Base-by-base conservation (phyloP, 2,888 invertebrate genomes). In the Tuberolachnus salignus region DNA sequence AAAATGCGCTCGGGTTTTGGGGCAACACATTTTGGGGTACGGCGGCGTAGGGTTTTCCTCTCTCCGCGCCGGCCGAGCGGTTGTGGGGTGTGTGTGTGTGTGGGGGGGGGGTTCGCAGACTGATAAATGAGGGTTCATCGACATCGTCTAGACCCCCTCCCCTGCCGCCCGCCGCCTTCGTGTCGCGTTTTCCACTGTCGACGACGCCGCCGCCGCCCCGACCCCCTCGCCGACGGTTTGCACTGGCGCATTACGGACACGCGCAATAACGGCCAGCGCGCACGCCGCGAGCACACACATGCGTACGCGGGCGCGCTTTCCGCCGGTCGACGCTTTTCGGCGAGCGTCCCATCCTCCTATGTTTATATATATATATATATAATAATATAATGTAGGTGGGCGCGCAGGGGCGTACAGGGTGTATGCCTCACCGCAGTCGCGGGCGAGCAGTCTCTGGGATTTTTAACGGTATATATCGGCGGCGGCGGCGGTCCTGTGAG, bases 71-170 rank as follows among this genome's bases (percentile, higher is more conserved):
- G 8, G 26, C 8, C n/a, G 91, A 26, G 3, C 19, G 13, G 6
- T 6, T 16, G 49, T 13, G 6, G 16, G 49, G 16, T 16, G 49
- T 13, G 16, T 16, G 16, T 49, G 13, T 49, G 49, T 49, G 14
- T 1, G 49, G 6, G 49, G 49, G 23, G 8, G 10, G 80, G 72
- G 73, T 63, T 73, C 73, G 21, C 85, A 87, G 70, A 85, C 85
- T 74, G 84, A 85, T 66, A 88, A 88, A 83, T 85, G 87, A 82
- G 86, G 86, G 80, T 87, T 87, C 82, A 82, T 86, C 81, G 85
- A 86, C 81, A 83, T 84, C 70, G 78, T 67, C 66, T 67, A 69
- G 78, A 78, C 69, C 67, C 26, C 42, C 44, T 19, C 55, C 55
- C 49, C 14, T 23, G 16, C 1, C 3, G n/a, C 49, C 49, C 21